Evolutionary conservation across 2,113 vertebrate genomes (phyloP).

Genomic region (Thunnus thynnus): DNA sequence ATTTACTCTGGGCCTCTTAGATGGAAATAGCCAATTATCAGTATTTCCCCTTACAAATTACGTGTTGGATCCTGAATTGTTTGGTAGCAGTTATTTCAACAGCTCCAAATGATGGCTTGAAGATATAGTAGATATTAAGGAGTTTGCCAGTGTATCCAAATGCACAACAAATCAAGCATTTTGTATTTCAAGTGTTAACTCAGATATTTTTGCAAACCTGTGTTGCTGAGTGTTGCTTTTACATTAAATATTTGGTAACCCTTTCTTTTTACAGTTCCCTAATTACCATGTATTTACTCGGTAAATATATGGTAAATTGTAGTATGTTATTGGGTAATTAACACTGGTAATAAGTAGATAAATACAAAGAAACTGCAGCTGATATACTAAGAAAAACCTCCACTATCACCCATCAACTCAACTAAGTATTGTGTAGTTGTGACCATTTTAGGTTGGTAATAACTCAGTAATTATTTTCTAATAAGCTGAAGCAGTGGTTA

Average conservation of each 20-base stretch:
- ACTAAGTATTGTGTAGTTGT: too few species aligned
- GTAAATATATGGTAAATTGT: too few species aligned
- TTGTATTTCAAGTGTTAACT: background rate
- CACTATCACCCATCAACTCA: too few species aligned
- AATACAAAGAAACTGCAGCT: too few species aligned
- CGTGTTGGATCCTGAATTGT: background rate
- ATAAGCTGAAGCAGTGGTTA: too few species aligned
- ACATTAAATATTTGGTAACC: background rate
- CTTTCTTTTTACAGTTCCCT: too few species aligned
- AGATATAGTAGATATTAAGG: background rate
- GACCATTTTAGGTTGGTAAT: too few species aligned
- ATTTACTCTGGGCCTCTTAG: background rate
- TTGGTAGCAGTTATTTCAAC: conserved; percentile 2
- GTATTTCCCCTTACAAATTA: background rate
- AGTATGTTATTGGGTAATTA: too few species aligned
- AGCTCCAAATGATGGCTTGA: background rate
- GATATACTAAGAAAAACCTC: too few species aligned
- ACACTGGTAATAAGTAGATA: too few species aligned
- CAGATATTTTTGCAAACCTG: background rate
- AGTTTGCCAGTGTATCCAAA: background rate
- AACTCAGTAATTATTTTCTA: too few species aligned
- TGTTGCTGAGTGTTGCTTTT: background rate
- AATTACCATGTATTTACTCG: too few species aligned
- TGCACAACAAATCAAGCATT: background rate
- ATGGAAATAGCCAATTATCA: background rate